Evolutionary conservation across 2,113 vertebrate genomes (phyloP), one percentile per base, ranked within the genome.

Genomic region (Eurystomus gularis): DNA sequence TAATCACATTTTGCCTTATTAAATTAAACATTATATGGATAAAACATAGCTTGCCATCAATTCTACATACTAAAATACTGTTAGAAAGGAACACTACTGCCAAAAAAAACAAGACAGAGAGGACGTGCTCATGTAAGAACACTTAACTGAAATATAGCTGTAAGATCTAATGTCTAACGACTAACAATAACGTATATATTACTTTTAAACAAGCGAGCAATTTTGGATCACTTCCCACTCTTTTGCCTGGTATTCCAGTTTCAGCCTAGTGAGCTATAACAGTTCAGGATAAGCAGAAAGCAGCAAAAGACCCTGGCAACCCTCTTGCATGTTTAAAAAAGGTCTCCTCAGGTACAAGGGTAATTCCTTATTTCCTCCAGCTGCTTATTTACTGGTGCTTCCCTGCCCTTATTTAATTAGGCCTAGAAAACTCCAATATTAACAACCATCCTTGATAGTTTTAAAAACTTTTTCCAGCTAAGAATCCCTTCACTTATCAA

Each of bases 1-100:
- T 95, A 96, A 96, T 94, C 92, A 75, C 62, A 84, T 92, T 93
- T 91, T 95, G 21, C 71, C 81, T 94, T 96, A 91, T 94, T 93
- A 96, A 93, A 96, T 96, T 95, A 96, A 94, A 92, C 48, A 61
- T 85, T 96, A 62, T 66, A 79, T 82, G 77, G 68, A 76, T 92
- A 90, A 96, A 96, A 93, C 91, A 94, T 7, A 85, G 87, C 58
- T 96, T 88, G 86, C 87, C 69, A 55, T 91, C 77, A 96, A 76
- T 73, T 86, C 82, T 60, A 76, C 94, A 91, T 65, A 83, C 86
- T 95, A 79, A 93, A 96, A 92, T 35, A 70, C 85, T 58, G 48
- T 78, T 89, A 85, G 77, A 88, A 89, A 90, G 64, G 60, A 90
- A 55, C 19, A 6, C 11, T 39, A 42, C 46, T 92, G 81, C 87